Evolutionary conservation across 1,140 invertebrate genomes (phyloP), one percentile per base, ranked within the genome.

Genomic region (Halictus rubicundus): DNA sequence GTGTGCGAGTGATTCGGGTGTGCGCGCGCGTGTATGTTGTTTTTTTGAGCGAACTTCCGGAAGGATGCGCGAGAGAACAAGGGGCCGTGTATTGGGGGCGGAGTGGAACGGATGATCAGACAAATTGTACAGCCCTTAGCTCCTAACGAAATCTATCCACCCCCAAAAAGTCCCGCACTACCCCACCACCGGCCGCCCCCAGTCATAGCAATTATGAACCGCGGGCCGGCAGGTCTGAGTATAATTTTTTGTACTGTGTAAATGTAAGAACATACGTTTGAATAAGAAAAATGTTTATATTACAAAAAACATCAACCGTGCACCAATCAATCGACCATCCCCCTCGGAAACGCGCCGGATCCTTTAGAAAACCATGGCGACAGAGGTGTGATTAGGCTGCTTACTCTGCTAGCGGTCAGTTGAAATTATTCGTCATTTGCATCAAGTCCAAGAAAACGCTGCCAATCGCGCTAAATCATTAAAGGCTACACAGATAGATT

Each of bases 211-310:
- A 87, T 92, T 92, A 89, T 87, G 89, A 92, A 91, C 87, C 89
- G 91, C 90, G 84, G 87, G 89, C 86, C 88, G 90, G 91, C 88
- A 91, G 89, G 87, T 92, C 86, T 89, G 89, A 93, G 91, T 93
- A 93, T 93, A 94, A 93, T 93, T 94, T 94, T 94, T 94, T 94
- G 93, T 94, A 94, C 93, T 93, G 93, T 94, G 93, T 93, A 94
- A 93, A 94, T 94, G 93, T 94, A 94, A 94, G 92, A 93, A 93
- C 91, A 94, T 93, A 93, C 92, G 93, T 94, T 94, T 94, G 92
- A 94, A 94, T 93, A 93, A 93, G 91, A 91, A 93, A 91, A 94
- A 94, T 93, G 92, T 93, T 93, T 93, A 93, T 93, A 93, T 93
- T 93, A 93, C 92, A 88, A 89, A 64, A 52, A 74, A 63, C 19